Base-by-base conservation (phyloP, 2,113 vertebrate species). In the Sander lucioperca region DNA sequence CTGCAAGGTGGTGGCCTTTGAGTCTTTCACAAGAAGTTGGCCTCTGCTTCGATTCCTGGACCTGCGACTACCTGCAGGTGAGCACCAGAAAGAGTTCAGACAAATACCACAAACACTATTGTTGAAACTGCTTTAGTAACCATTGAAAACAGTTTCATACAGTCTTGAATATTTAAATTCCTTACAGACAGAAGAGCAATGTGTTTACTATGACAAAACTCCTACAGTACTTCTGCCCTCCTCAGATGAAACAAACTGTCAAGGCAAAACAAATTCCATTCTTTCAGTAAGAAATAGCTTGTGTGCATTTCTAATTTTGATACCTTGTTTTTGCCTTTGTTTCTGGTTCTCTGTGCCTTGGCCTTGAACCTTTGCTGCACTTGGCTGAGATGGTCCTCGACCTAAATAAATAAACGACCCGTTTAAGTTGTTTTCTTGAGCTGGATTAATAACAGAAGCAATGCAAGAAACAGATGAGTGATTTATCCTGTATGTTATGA, bases 31-130 rank as follows among this genome's bases (percentile, higher is more conserved):
- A 3, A 97, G 96, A 83, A 96, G 97, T 56, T 99, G 98, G 56
- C 98, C 98, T 92, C 96, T 94, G 84, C 96, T 97, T 69, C 97
- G 96, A 89, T 97, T 98, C 86, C 98, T 96, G 66, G 97, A 94
- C 84, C 97, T 94, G 65, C 98, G 96, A 84, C 96, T 97, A 33
- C 97, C 98, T 99, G 89, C 8, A 90, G 4, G 2, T 2, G 2
- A 56, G 11, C 25, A 64, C 0, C 23, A 12, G 33, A 62, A 6
- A n/a, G 2, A 5, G 5, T 45, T 57, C 45, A 67, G 50, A n/a
- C 23, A 51, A 23, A 47, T 1, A 30, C 2, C 0, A 15, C 7
- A 36, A 11, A 25, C 14, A 25, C 14, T 3, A 1, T 3, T 36
- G 39, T 3, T 2, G 9, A 71, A 76, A 76, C 23, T 19, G 25